A percentile compares a stretch with the other conserved stretches of the same genome.
These are phyloP conservation scores for Caenorhabditis afra DNA, from an alignment of 2,888 invertebrate genomes.

Conservation along the genomic window DNA sequence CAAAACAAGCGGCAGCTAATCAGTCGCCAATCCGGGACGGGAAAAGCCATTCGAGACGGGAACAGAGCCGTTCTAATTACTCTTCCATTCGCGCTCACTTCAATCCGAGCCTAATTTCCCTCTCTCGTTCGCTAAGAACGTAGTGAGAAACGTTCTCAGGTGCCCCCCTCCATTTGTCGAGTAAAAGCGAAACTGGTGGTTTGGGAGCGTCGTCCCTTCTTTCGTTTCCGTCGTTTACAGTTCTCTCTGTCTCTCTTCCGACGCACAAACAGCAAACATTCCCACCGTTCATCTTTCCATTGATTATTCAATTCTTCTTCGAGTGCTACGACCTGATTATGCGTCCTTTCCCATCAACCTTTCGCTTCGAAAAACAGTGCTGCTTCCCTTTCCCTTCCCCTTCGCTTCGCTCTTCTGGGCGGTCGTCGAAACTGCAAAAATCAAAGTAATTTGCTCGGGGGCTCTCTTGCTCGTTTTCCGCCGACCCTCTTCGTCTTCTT, in stretches of 20 bases:
- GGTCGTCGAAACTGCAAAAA: slow-evolving; percentile 5
- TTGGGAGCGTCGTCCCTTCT: too few species aligned
- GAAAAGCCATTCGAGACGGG: neutral
- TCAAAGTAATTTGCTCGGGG: slow-evolving; percentile 31
- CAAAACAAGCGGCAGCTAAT: slow-evolving; percentile 17
- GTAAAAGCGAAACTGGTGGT: too few species aligned
- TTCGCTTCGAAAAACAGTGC: neutral
- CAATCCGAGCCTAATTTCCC: too few species aligned
- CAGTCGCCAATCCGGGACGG: slow-evolving; percentile 8
- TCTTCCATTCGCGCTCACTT: too few species aligned
- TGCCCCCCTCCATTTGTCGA: too few species aligned
- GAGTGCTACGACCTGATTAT: slow-evolving; percentile 4
- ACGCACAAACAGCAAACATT: neutral
- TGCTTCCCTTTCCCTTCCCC: neutral
- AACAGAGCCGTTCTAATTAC: neutral
- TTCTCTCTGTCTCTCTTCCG: neutral
- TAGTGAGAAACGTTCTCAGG: too few species aligned
- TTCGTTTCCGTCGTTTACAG: too few species aligned
- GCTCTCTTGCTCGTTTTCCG: slow-evolving; percentile 8
- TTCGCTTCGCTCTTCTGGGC: neutral
- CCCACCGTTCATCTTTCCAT: slow-evolving; percentile 16
- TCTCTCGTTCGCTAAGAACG: too few species aligned
- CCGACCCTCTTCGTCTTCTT: slow-evolving; percentile 13
- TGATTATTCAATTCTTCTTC: slow-evolving; percentile 1
- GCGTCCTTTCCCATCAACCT: slow-evolving; percentile 1